These are phyloP conservation scores for Timema cristinae DNA, from an alignment of 2,888 invertebrate genomes.

Conservation along the genomic window DNA sequence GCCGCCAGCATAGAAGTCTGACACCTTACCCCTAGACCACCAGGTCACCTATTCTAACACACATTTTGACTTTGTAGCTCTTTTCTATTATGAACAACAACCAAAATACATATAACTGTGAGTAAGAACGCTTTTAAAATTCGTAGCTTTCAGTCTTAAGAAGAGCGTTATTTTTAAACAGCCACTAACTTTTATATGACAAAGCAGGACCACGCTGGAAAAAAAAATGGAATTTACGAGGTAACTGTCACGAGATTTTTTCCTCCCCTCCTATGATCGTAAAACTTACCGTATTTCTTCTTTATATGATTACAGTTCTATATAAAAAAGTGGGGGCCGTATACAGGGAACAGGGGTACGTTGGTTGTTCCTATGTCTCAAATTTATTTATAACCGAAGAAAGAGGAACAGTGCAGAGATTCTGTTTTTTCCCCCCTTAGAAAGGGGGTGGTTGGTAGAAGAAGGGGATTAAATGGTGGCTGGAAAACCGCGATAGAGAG, in stretches of 20 bases:
- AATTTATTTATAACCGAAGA: slow-evolving; percentile 25
- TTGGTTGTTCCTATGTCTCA: slow-evolving; percentile 13
- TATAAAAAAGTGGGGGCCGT: slow-evolving; percentile 18
- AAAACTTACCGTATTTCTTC: slow-evolving; percentile 26
- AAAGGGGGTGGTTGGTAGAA: background rate
- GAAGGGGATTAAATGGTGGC: slow-evolving; percentile 18
- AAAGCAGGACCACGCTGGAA: too few species aligned
- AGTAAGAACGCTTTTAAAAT: too few species aligned
- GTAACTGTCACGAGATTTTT: slow-evolving; percentile 15
- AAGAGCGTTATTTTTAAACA: too few species aligned
- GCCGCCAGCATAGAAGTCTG: too few species aligned
- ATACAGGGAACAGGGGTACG: background rate
- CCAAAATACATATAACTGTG: too few species aligned
- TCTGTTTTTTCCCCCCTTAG: background rate
- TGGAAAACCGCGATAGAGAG: slow-evolving; percentile 20
- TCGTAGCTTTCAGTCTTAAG: too few species aligned
- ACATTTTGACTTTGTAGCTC: too few species aligned
- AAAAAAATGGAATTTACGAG: slow-evolving; percentile 18
- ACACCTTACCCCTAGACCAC: too few species aligned
- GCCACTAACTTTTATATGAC: too few species aligned
- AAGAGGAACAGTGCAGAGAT: background rate
- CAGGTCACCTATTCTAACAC: too few species aligned
- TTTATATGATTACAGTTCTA: slow-evolving; percentile 29
- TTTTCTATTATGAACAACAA: too few species aligned
- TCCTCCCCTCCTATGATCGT: slow-evolving; percentile 24